Evolutionary conservation across 2,888 invertebrate species (phyloP).

Genomic region (Microchrysa polita): DNA sequence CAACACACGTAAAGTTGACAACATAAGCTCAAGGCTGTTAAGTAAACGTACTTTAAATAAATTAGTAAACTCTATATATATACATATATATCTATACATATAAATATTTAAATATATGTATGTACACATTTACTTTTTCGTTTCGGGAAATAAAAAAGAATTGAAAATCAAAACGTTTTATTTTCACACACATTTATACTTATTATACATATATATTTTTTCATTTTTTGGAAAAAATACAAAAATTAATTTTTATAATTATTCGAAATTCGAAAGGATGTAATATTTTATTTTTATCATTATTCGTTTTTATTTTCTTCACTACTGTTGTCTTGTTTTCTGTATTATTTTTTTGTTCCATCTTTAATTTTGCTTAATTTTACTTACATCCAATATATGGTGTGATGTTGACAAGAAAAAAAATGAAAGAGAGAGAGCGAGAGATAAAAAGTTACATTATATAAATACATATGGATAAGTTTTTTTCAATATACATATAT

Average conservation of each 20-base stretch:
- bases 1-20: slow-evolving; percentile 18
- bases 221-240: background rate
- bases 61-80: background rate
- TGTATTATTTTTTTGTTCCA: background rate
- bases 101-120: background rate
- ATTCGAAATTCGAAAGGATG: background rate
- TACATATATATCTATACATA: background rate
- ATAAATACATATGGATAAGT: slow-evolving; percentile 23
- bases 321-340: no score
- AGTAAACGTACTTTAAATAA: slow-evolving; percentile 19
- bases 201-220: background rate
- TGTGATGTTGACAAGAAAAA: no score
- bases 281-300: background rate
- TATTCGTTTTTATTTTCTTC: slow-evolving; percentile 14
- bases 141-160: slow-evolving; percentile 21
- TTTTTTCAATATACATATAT: background rate
- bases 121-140: slow-evolving; percentile 14
- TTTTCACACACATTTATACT: background rate
- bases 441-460: no score
- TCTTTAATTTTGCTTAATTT: slow-evolving; percentile 1
- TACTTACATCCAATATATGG: slow-evolving; percentile 14
- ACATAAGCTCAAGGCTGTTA: slow-evolving; percentile 41
- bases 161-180: slow-evolving; percentile 28
- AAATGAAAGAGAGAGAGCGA: no score
- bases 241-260: slow-evolving; percentile 5